Conservation (phyloP, 1,140 invertebrate genomes). For the Portunus trituberculatus region DNA sequence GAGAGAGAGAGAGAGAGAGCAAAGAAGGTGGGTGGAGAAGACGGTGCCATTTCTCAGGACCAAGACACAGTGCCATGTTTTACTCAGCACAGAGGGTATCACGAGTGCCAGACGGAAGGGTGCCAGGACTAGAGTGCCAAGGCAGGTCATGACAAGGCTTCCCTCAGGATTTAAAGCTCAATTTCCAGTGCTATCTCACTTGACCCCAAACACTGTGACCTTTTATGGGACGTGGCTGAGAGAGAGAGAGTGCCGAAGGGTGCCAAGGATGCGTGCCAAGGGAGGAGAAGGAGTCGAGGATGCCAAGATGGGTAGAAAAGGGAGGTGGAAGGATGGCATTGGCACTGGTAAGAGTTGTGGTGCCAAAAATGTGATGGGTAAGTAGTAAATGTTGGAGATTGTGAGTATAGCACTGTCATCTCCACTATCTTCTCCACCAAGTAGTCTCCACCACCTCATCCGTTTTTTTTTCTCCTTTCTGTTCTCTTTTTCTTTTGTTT, state of each 20-base stretch:
- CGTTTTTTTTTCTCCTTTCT: too few relatives aligned
- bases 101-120: not conserved
- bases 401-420: not conserved
- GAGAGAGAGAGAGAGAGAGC: not conserved
- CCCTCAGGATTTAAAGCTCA: not conserved
- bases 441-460: too few relatives aligned
- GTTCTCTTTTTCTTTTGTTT: too few relatives aligned
- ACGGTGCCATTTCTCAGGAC: not conserved
- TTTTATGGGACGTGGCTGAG: not conserved
- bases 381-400: not conserved
- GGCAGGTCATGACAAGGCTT: not conserved
- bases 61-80: conserved; percentile 10
- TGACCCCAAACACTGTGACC: not conserved
- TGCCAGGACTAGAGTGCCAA: not conserved
- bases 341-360: not conserved
- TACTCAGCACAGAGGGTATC: not conserved
- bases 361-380: not conserved
- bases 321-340: not conserved
- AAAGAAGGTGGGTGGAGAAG: not conserved
- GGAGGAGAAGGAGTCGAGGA: not conserved
- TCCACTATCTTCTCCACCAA: too few relatives aligned
- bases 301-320: not conserved
- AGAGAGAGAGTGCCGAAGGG: not conserved
- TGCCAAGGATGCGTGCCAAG: too few relatives aligned
- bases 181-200: not conserved